Base-by-base conservation (phyloP, 1,140 invertebrate genomes). In the Drosophila kepulauana region DNA sequence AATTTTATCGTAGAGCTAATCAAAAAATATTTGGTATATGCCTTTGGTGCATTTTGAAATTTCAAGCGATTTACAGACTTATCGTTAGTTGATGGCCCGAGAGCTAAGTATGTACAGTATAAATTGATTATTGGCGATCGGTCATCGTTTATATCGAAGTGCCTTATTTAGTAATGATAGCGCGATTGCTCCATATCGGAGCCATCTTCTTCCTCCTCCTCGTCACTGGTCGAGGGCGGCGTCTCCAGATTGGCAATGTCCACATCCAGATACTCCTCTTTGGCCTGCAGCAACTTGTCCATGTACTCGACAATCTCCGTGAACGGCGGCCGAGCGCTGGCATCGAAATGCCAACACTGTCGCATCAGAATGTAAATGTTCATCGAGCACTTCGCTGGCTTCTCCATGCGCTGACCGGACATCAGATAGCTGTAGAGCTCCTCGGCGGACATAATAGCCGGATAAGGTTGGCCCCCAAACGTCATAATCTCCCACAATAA, bases 401-500 rank as follows among this genome's bases (percentile, higher is more conserved):
- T 97, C 88, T 98, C 97, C 98, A 99, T 99, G 79, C 98, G 94
- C 89, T 98, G 96, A 0, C 98, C 98, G 33, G 96, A 96, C 92
- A 96, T 95, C 30, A 99, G 93, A 57, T 98, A 94, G 79, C 97
- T 96, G 91, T 97, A 97, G 10, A 98, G 93, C 78, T 96, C 95
- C 80, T 98, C 97, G 3, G 97, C 95, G 78, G 94, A 94, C 86
- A 91, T 80, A 10, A 98, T 96, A 0, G 96, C 96, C 1, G 97
- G 97, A 93, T 98, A 98, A 0, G 98, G 98, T 1, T 97, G 97
- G 10, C 96, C 97, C 20, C 97, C 98, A 43, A 98, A 94, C 0
- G 98, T 98, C 96, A 98, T 97, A 15, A 99, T 98, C 94, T 99
- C 98, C 98, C 98, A 99, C 15, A 99, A 92, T 6, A 99, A 92